Evolutionary conservation across 1,140 invertebrate species (phyloP).

Genomic region (Gryon sp.): DNA sequence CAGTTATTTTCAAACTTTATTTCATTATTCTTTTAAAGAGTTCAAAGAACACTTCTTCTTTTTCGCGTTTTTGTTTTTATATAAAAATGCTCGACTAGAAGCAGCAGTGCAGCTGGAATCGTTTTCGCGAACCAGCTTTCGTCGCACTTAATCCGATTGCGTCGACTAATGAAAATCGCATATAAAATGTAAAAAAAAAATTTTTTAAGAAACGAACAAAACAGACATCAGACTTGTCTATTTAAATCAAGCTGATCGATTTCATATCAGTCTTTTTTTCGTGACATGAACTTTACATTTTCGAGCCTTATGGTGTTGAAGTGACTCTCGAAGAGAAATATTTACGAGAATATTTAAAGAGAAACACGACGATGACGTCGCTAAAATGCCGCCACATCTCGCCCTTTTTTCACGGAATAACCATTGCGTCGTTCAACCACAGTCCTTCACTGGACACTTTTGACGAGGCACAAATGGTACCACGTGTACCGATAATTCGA

Average conservation of each 20-base stretch:
- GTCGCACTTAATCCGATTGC: slow-evolving; percentile 54
- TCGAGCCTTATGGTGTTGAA: slow-evolving; percentile 32
- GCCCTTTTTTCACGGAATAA: slow-evolving; percentile 53
- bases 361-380: slow-evolving; percentile 66
- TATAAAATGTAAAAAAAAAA: too few species aligned
- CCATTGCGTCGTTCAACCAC: slow-evolving; percentile 7
- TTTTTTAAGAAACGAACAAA: too few species aligned
- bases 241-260: slow-evolving; percentile 57
- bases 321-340: slow-evolving; percentile 59
- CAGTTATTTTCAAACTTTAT: slow-evolving; percentile 5
- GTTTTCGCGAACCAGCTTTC: slow-evolving; percentile 53
- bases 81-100: background rate
- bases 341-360: slow-evolving; percentile 67
- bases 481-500: slow-evolving; percentile 48
- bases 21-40: background rate
- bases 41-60: background rate
- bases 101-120: slow-evolving; percentile 16
- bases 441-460: slow-evolving; percentile 28
- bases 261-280: slow-evolving; percentile 52
- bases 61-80: slow-evolving; percentile 1
- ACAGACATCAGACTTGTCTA: too few species aligned
- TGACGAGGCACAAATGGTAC: slow-evolving; percentile 56
- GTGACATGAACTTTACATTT: slow-evolving; percentile 42
- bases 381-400: slow-evolving; percentile 56
- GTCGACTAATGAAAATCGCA: slow-evolving; percentile 44